Conservation (phyloP, 2,797 vertebrate genomes). For the Serranus cabrilla region DNA sequence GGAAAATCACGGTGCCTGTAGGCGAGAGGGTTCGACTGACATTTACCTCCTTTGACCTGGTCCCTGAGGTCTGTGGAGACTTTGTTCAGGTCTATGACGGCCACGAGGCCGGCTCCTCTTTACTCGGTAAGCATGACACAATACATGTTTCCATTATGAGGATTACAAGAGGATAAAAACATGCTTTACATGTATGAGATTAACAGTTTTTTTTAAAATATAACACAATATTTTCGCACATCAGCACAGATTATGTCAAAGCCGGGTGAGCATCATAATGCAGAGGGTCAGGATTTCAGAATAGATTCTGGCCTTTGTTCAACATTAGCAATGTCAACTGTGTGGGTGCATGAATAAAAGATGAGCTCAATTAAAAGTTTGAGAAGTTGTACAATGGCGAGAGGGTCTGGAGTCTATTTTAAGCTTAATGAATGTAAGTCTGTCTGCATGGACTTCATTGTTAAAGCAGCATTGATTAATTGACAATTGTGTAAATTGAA, state of each 20-base stretch:
- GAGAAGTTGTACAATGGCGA: constrained; percentile 35
- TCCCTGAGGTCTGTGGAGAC: constrained; percentile 83
- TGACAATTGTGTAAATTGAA: background rate
- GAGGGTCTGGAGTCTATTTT: constrained; percentile 57
- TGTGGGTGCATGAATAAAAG: constrained; percentile 56
- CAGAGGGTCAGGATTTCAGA: constrained; percentile 21
- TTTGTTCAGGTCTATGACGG: constrained; percentile 84
- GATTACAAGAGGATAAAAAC: background rate
- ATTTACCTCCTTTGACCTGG: constrained; percentile 84
- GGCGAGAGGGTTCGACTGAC: constrained; percentile 79
- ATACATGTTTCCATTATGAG: background rate
- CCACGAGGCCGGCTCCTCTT: constrained; percentile 57
- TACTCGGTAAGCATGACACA: constrained; percentile 63
- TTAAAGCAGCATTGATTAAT: constrained; percentile 10
- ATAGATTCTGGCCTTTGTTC: constrained; percentile 47
- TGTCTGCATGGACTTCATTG: constrained; percentile 25
- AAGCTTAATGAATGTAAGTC: constrained; percentile 42
- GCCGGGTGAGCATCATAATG: constrained; percentile 7
- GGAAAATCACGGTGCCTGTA: constrained; percentile 83
- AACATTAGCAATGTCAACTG: constrained; percentile 49
- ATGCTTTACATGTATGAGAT: constrained; percentile 3
- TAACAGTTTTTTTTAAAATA: constrained; percentile 6
- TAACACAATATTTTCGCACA: constrained; percentile 7
- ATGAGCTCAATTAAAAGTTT: constrained; percentile 66
- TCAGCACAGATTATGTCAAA: constrained; percentile 23